phyloP scores from a whole-genome alignment of 2,113 vertebrate species.

The Daphoenositta chrysoptera region DNA sequence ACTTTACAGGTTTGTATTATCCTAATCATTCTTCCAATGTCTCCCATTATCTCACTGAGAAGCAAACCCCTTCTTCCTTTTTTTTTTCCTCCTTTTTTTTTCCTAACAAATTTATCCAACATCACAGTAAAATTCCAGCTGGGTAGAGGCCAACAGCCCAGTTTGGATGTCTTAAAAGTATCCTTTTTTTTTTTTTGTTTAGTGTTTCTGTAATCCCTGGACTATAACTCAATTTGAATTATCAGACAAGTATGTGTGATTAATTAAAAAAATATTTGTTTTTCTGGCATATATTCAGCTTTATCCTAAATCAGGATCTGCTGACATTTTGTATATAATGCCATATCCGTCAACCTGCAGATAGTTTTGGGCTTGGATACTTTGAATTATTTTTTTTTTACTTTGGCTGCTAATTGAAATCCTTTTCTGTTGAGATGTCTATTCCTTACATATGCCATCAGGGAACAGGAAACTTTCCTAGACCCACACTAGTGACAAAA shows the following conservation, averaged over 20 bases:
- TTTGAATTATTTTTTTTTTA: neutral
- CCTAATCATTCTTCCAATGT: neutral
- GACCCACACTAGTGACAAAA: neutral
- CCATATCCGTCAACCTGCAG: neutral
- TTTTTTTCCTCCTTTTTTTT: neutral
- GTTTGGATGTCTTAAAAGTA: neutral
- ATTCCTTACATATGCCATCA: rapidly evolving
- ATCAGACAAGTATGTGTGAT: neutral
- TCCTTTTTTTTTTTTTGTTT: neutral
- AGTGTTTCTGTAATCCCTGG: neutral
- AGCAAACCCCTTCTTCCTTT: neutral
- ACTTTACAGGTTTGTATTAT: neutral
- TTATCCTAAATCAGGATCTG: neutral
- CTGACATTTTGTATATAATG: neutral
- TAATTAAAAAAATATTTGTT: neutral
- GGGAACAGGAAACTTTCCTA: neutral
- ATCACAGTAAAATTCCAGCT: neutral
- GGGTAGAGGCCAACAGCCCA: neutral
- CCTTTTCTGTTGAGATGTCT: neutral
- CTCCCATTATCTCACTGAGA: neutral
- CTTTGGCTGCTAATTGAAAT: neutral
- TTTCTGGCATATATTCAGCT: neutral
- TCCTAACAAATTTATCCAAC: neutral
- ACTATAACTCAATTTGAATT: neutral
- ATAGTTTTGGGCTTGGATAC: neutral